These are phyloP conservation scores for Julus scandinavius DNA, from an alignment of 2,888 invertebrate species.

Conservation along the genomic window DNA sequence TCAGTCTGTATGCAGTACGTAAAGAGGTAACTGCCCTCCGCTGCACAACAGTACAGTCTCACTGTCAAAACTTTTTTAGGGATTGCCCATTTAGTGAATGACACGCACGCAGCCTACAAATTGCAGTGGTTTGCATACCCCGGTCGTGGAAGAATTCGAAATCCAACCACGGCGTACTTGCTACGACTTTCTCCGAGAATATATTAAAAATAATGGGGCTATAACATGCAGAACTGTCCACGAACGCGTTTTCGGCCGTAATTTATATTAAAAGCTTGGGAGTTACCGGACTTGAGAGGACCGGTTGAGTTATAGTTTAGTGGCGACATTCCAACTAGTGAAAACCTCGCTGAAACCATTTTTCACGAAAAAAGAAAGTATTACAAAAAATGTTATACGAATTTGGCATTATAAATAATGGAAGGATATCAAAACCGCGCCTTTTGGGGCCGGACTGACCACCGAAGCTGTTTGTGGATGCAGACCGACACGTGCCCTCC, in stretches of 20 bases:
- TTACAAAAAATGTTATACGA: background rate
- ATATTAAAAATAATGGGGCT: conserved; percentile 25
- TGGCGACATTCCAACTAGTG: conserved; percentile 29
- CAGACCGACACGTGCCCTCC: conserved; percentile 21
- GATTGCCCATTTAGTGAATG: background rate
- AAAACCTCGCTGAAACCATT: conserved; percentile 32
- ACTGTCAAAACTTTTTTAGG: background rate
- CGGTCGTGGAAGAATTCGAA: background rate
- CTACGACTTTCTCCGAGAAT: conserved; percentile 11
- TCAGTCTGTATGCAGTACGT: background rate
- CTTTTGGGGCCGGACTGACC: background rate
- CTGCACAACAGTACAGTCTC: background rate
- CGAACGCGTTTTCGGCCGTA: background rate
- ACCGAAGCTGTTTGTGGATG: background rate
- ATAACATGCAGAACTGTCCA: conserved; percentile 31
- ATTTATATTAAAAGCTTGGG: conserved; percentile 45
- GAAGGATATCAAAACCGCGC: background rate
- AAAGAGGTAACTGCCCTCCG: background rate
- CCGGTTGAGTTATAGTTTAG: background rate
- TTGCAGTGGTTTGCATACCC: background rate
- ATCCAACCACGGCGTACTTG: background rate
- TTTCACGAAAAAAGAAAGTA: background rate
- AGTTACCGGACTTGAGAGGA: conserved; percentile 32
- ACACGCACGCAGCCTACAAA: background rate
- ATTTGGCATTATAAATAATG: conserved; percentile 15